Conservation (phyloP, 2,797 vertebrate genomes). For the Liasis olivaceus region DNA sequence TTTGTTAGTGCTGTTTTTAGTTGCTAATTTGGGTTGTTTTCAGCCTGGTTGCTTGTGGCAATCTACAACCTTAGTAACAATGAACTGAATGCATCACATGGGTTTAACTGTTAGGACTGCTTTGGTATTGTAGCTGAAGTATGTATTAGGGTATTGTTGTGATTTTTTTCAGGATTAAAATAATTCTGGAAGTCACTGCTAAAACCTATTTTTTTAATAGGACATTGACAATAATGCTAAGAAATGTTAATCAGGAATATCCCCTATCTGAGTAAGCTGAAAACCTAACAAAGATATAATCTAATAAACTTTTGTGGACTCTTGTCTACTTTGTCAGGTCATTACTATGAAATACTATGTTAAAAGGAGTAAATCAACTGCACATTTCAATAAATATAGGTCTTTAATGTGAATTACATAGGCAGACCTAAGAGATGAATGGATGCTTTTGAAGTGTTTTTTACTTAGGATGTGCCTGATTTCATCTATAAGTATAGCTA, state of each 20-base stretch:
- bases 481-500: not conserved
- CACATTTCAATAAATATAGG: not conserved
- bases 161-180: not conserved
- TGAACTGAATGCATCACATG: not conserved
- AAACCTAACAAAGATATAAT: not conserved
- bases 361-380: not conserved
- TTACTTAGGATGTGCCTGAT: not conserved
- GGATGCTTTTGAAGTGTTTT: not conserved
- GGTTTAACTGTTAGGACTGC: not conserved
- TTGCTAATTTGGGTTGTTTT: slow-evolving; percentile 16
- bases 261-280: not conserved
- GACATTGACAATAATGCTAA: not conserved
- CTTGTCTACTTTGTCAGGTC: not conserved
- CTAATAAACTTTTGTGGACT: not conserved
- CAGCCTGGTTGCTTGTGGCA: not conserved
- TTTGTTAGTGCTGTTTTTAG: slow-evolving; percentile 12
- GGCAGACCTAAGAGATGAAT: not conserved
- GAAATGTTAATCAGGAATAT: not conserved
- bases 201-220: not conserved
- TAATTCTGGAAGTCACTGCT: not conserved
- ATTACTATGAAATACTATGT: not conserved
- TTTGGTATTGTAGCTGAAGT: not conserved
- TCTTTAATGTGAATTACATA: not conserved
- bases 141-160: not conserved
- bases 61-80: not conserved